phyloP scores from a whole-genome alignment of 2,797 vertebrate species.

The Sebastolobus altivelis region DNA sequence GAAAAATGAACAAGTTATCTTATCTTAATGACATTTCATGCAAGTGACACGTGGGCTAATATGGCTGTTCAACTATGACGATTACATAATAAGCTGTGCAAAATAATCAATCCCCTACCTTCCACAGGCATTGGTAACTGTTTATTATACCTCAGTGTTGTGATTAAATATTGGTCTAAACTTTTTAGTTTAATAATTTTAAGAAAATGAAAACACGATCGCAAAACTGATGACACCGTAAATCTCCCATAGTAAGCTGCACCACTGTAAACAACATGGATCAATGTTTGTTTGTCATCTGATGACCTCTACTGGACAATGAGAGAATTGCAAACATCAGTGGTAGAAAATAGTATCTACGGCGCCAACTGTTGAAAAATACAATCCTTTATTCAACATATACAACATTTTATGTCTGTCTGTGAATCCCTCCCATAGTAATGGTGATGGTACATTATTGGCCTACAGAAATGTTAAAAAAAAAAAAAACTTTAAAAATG shows the following conservation, averaged over 20 bases:
- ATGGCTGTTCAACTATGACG: neutral
- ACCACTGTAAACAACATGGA: neutral
- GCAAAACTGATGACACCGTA: neutral
- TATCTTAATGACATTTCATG: constrained; percentile 9
- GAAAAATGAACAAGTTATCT: neutral
- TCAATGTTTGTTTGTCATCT: constrained; percentile 31
- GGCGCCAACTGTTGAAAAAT: constrained; percentile 60
- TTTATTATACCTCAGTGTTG: neutral
- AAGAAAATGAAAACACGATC: constrained; percentile 19
- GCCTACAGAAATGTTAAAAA: constrained; percentile 29
- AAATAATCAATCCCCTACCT: neutral
- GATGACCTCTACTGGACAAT: constrained; percentile 67
- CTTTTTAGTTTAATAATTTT: neutral
- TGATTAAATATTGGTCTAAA: neutral
- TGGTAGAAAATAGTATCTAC: neutral
- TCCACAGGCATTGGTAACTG: neutral
- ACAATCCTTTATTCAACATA: constrained; percentile 75
- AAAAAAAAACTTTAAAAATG: constrained; percentile 41
- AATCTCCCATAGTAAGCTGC: neutral
- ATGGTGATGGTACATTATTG: constrained; percentile 43
- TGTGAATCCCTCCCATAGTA: constrained; percentile 51
- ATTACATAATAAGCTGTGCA: neutral
- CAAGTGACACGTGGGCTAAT: neutral
- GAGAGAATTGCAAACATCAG: constrained; percentile 19
- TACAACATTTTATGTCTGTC: constrained; percentile 49